phyloP scores from a whole-genome alignment of 2,797 vertebrate genomes.

The Oreortyx pictus region DNA sequence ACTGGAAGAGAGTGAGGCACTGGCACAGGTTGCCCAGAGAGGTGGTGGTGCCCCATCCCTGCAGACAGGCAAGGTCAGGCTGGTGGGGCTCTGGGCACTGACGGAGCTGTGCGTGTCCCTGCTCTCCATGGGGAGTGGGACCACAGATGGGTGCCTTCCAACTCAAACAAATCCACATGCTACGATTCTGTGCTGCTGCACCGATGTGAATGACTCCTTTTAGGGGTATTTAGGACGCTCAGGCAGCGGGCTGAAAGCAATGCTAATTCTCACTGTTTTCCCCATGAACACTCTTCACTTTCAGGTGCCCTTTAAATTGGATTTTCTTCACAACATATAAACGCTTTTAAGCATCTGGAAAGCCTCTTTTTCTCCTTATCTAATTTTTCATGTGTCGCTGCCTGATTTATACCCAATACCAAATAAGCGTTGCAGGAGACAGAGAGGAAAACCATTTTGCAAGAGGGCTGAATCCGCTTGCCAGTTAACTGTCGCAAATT shows the following conservation, averaged over 20 bases:
- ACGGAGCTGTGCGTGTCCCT: too few species aligned
- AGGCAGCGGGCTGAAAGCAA: neutral
- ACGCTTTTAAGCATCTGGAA: neutral
- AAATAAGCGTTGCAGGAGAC: neutral
- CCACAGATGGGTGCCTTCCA: too few species aligned
- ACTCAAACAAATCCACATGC: too few species aligned
- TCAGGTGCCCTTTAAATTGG: neutral
- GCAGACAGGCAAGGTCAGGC: too few species aligned
- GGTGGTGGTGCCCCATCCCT: too few species aligned
- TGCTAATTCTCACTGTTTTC: neutral
- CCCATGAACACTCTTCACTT: rapidly evolving
- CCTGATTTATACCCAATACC: neutral
- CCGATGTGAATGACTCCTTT: neutral
- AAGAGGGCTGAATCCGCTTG: neutral
- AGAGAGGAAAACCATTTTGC: neutral
- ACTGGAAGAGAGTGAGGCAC: too few species aligned
- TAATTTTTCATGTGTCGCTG: neutral
- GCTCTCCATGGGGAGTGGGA: too few species aligned
- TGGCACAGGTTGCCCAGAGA: too few species aligned
- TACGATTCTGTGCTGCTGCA: neutral
- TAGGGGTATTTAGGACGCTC: neutral
- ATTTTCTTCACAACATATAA: neutral
- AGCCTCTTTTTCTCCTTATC: neutral
- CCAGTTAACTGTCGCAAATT: neutral
- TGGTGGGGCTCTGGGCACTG: too few species aligned